Base-by-base conservation (phyloP, 2,888 invertebrate species). In the Tortrix viridana region DNA sequence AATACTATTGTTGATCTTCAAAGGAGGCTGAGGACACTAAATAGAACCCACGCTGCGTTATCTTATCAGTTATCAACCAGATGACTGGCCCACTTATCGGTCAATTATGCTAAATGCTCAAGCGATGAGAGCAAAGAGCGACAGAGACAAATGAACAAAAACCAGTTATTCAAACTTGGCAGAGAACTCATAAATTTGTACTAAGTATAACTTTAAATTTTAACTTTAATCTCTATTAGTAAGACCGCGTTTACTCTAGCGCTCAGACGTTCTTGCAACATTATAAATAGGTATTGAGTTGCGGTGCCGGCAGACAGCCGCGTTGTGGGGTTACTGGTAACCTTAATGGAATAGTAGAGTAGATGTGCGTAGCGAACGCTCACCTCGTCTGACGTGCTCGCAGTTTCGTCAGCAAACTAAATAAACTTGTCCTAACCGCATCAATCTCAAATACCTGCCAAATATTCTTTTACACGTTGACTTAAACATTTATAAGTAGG, bases 151-250 rank as follows among this genome's bases (percentile, higher is more conserved):
- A 74, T 71, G 76, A 75, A 63, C 49, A 52, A 48, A 85, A 88
- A 88, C 85, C 82, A 82, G 87, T 88, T 84, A 79, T 82, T 80
- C 85, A 86, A 88, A 88, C 89, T 89, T 90, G 89, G 88, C 88
- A 88, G 80, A 86, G 86, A 88, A 88, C 84, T 84, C 76, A 74
- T 71, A 71, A 66, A 44, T 6, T 58, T 23, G 47, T n/a, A n/a
- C n/a, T n/a, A 50, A 16, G 9, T 7, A 12, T 48, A 32, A 16
- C 67, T 41, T 46, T 57, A 20, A 70, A 76, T 79, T 69, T 69
- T 55, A 65, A 69, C 73, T 73, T 67, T 82, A 67, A 59, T 5
- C 14, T 18, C 26, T 5, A 22, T 1, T 5, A 19, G 41, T 69
- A 77, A 73, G 72, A 74, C 72, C 56, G 70, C 64, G 38, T 66